phyloP scores from a whole-genome alignment of 2,113 vertebrate species.

The Platysteira castanea region DNA sequence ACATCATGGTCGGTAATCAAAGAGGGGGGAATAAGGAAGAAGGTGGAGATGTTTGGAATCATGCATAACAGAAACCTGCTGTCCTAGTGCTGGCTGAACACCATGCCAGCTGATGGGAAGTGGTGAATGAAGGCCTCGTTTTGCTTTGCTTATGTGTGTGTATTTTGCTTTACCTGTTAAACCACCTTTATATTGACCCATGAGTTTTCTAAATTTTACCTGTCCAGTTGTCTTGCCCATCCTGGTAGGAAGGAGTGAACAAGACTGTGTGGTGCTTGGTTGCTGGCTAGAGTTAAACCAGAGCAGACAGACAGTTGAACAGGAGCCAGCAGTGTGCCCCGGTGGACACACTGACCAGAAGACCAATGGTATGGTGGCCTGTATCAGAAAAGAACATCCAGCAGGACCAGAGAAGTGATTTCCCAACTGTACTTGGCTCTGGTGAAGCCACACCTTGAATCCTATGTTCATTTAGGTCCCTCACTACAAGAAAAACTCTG shows the following conservation, averaged over 20 bases:
- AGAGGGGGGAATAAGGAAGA: not conserved
- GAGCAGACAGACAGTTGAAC: not conserved
- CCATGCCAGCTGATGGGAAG: not conserved
- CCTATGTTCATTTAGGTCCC: not conserved
- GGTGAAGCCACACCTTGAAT: not conserved
- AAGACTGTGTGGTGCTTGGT: too few species aligned
- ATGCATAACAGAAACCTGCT: not conserved
- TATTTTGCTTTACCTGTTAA: not conserved
- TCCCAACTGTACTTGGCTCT: not conserved
- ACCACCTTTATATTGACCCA: not conserved
- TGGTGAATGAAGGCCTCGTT: not conserved
- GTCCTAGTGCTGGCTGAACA: not conserved
- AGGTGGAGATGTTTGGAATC: not conserved
- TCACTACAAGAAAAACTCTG: not conserved
- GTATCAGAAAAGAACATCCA: not conserved
- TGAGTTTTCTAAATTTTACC: not conserved
- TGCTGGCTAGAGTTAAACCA: not conserved
- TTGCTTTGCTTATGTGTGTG: not conserved
- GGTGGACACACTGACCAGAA: not conserved
- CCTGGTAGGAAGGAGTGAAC: accelerated
- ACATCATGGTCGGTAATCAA: not conserved
- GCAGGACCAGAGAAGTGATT: not conserved
- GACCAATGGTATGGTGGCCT: not conserved
- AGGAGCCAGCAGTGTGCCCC: not conserved
- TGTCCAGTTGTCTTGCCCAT: not conserved